These are phyloP conservation scores for Ceratosolen solmsi DNA, from an alignment of 1,140 invertebrate genomes.

Conservation along the genomic window DNA sequence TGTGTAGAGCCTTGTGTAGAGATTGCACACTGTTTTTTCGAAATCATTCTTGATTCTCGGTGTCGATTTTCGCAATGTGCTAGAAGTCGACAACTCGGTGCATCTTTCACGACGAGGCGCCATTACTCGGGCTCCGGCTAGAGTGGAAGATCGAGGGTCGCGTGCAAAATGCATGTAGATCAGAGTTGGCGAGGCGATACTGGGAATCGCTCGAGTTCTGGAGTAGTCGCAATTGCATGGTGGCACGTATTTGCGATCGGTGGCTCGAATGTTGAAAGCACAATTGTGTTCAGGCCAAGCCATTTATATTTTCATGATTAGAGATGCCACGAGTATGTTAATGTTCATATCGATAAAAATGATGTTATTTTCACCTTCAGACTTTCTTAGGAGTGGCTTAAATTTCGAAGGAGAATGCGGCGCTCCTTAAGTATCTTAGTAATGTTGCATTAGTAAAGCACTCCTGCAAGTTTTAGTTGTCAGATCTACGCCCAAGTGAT, in stretches of 20 bases:
- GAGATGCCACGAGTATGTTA: background rate
- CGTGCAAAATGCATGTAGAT: background rate
- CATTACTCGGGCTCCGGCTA: background rate
- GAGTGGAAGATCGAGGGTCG: background rate
- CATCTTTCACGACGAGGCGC: slow-evolving; percentile 12
- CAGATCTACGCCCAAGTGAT: slow-evolving; percentile 45
- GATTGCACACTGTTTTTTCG: background rate
- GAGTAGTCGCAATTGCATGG: background rate
- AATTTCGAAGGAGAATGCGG: too few species aligned
- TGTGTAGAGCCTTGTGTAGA: background rate
- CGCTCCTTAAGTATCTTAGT: too few species aligned
- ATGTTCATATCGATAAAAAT: background rate
- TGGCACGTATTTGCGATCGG: background rate
- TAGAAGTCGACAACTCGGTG: background rate
- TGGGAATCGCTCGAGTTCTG: background rate
- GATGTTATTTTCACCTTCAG: too few species aligned
- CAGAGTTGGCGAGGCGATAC: background rate
- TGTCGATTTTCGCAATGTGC: background rate
- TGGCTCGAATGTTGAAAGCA: background rate
- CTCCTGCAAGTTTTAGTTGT: too few species aligned
- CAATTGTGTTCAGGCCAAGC: background rate
- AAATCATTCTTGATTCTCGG: background rate
- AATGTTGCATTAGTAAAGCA: too few species aligned
- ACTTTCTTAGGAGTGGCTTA: too few species aligned
- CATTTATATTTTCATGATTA: slow-evolving; percentile 6